Percentiles rank a stretch among this genome's conserved stretches.
Conservation (phyloP, 2,888 invertebrate species). For the Troides helena region DNA sequence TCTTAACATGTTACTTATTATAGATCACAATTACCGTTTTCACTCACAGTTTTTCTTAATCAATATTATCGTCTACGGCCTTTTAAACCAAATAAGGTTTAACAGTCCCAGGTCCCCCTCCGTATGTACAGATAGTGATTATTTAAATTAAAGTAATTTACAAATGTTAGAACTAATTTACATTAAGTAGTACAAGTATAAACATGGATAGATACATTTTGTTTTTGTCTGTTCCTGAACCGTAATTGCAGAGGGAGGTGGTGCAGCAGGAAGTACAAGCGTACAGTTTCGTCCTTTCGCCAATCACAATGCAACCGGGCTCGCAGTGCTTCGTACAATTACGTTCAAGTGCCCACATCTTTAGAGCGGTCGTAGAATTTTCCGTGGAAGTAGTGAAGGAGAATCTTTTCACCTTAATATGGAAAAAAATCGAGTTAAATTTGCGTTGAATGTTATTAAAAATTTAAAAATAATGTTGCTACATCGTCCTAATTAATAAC, state of each 20-base stretch:
- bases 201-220: conserved; percentile 23
- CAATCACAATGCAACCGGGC: conserved; percentile 93
- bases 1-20: no score
- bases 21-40: no score
- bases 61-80: no score
- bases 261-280: conserved; percentile 93
- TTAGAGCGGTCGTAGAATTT: conserved; percentile 84
- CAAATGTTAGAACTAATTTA: not conserved
- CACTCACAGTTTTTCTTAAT: no score
- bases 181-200: conserved; percentile 9
- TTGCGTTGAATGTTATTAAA: no score
- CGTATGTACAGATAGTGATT: not conserved
- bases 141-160: not conserved
- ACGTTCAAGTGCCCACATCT: conserved; percentile 91
- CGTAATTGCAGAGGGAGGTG: conserved; percentile 88
- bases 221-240: conserved; percentile 69
- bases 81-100: not conserved
- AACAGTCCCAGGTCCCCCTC: not conserved
- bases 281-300: conserved; percentile 92
- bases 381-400: conserved; percentile 91
- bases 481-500: no score
- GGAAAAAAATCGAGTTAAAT: not conserved
- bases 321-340: conserved; percentile 92
- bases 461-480: no score
- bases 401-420: conserved; percentile 88